Evolutionary conservation across 2,888 invertebrate species (phyloP).

Genomic region (Pristionchus arcanus): DNA sequence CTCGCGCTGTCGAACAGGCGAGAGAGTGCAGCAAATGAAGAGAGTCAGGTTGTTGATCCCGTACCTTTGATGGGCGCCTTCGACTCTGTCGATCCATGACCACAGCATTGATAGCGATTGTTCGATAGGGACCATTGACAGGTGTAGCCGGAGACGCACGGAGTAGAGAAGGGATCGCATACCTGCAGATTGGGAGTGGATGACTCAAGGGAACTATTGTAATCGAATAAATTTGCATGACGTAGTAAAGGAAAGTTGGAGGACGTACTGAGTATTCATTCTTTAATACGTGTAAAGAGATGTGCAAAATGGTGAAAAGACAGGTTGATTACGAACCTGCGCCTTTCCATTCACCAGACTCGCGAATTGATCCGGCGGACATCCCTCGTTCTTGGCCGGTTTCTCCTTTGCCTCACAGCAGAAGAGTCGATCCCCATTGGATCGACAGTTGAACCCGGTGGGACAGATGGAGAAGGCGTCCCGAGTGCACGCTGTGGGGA

Average conservation of each 20-base stretch:
- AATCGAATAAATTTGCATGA: too few relatives aligned
- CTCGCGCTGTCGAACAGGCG: too few relatives aligned
- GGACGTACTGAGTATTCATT: too few relatives aligned
- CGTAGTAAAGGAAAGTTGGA: too few relatives aligned
- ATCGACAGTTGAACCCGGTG: slow-evolving; percentile 64
- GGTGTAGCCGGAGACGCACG: slow-evolving; percentile 44
- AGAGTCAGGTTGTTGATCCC: too few relatives aligned
- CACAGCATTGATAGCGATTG: slow-evolving; percentile 54
- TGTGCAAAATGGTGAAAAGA: background rate
- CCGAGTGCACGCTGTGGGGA: slow-evolving; percentile 66
- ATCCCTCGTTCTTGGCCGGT: slow-evolving; percentile 61
- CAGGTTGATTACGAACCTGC: background rate
- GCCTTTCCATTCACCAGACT: slow-evolving; percentile 39
- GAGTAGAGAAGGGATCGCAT: slow-evolving; percentile 41
- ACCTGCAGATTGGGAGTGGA: background rate
- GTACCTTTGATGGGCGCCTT: background rate
- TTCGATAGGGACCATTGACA: slow-evolving; percentile 49
- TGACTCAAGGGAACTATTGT: background rate
- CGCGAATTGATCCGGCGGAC: slow-evolving; percentile 68
- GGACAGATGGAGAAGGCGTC: slow-evolving; percentile 71
- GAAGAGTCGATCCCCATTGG: slow-evolving; percentile 32
- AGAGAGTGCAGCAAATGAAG: too few relatives aligned
- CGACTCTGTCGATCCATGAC: background rate
- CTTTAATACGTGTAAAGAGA: background rate
- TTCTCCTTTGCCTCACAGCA: slow-evolving; percentile 45